Evolutionary conservation across 2,113 vertebrate genomes (phyloP), one percentile per base, ranked within the genome.

Genomic region (Sinocyclocheilus maitianheensis): DNA sequence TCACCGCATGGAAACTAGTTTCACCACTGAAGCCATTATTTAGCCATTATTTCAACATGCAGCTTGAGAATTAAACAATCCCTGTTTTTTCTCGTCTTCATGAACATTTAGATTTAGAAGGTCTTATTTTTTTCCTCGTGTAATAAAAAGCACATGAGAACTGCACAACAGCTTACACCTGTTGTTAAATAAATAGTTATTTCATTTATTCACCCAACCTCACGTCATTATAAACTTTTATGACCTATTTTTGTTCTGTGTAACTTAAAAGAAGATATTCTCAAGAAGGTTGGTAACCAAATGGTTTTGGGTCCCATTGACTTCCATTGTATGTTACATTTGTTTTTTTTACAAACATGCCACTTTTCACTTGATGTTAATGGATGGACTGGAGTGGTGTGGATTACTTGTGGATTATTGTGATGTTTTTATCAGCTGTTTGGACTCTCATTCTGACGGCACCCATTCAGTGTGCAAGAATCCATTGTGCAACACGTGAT

Each of bases 11-110:
- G 20, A 83, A 55, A 37, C 82, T 3, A 43, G 18, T n/a, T 18
- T 72, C 13, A 24, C 46, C 43, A 67, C 81, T 71, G 48, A 55
- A 10, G n/a, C n/a, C 46, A 48, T 67, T 81, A 81, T 65, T 81
- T 46, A 37, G 13, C 78, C 40, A 40, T 65, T 30, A n/a, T 83
- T 69, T 83, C 65, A 34, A 26, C 80, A 34, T 53, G 26, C 43
- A 71, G 80, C 16, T 26, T 51, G 26, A 82, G 63, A 71, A 12
- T 82, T 20, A 20, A 65, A 46, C 78, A 81, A 26, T 43, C n/a
- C n/a, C 20, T 43, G 11, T 81, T 51, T 71, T 46, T 81, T 40
- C 34, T 24, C 8, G 0, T 2, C n/a, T n/a, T 82, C 9, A 13
- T n/a, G 10, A 30, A 30, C 3, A 3, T 24, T 51, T 77, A 34